Base-by-base conservation (phyloP, 2,113 vertebrate species). In the Halcyon malimbica region DNA sequence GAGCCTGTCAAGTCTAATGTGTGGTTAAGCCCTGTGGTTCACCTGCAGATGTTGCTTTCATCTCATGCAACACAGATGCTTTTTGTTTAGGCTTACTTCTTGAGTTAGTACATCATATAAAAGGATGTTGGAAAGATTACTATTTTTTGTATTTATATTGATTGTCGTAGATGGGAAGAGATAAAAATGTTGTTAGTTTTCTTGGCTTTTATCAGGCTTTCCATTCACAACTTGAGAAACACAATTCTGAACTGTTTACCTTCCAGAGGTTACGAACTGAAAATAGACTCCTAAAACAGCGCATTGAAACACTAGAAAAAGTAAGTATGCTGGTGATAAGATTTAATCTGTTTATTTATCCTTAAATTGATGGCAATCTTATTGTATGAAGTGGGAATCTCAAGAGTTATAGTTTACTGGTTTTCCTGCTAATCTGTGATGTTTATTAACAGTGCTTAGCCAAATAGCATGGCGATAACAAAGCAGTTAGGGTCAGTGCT, bases 261-360 rank as follows among this genome's bases (percentile, higher is more conserved):
- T 91, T 98, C 46, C 98, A 99, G 99, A 99, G 99, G 96, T 98
- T 99, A 92, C 99, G 99, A 41, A 99, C 99, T 84, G 99, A 99
- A 97, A 99, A 99, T 16, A 97, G 99, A 44, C 99, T 99, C 67
- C 97, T 99, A 97, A 99, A 99, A 95, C 99, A 99, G 91, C 98
- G 99, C 88, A 99, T 99, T 89, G 99, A 99, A 98, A 99, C 99
- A 20, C 97, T 99, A 97, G 99, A 99, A 97, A 99, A 99, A 98
- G 99, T 99, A 97, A 99, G 99, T 99, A 94, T 86, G 44, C 76
- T 60, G 67, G 44, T 73, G 57, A 57, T 44, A 70, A 57, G 20
- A 50, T 41, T 35, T 83, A 78, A 44, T 51, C 51, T 88, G 21
- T 83, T 89, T 59, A 56, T 51, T 92, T 73, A 80, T 21, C 69